Evolutionary conservation across 2,888 invertebrate genomes (phyloP).

Genomic region (Eilema depressum): DNA sequence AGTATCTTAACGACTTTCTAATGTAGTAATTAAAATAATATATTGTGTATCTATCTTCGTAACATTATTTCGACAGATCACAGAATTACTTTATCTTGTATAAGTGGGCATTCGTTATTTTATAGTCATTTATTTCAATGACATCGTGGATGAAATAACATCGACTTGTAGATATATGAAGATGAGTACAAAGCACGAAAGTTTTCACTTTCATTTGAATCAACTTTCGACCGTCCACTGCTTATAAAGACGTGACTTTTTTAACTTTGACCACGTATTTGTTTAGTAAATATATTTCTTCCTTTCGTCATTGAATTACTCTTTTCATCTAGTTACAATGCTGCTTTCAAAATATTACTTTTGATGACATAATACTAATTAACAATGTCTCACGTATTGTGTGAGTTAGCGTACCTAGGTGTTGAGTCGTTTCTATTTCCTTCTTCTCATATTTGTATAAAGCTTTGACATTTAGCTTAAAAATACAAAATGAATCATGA

Average conservation of each 20-base stretch:
- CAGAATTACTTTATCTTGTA: conserved; percentile 35
- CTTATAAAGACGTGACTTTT: conserved; percentile 53
- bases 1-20: conserved; percentile 47
- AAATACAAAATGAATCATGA: not conserved
- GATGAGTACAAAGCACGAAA: conserved; percentile 65
- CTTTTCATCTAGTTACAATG: conserved; percentile 42
- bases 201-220: conserved; percentile 80
- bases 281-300: conserved; percentile 67
- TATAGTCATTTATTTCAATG: conserved; percentile 61
- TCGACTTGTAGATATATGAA: conserved; percentile 51
- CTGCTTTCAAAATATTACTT: conserved; percentile 50
- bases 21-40: conserved; percentile 30
- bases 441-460: not conserved
- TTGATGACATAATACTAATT: conserved; percentile 41
- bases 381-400: conserved; percentile 23
- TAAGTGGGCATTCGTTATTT: conserved; percentile 29
- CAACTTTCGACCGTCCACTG: conserved; percentile 70
- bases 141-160: conserved; percentile 44
- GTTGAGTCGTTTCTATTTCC: not conserved
- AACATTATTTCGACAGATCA: conserved; percentile 32
- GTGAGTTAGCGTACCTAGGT: not conserved
- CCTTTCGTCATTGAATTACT: conserved; percentile 40
- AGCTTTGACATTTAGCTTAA: not conserved
- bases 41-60: conserved; percentile 18
- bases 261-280: conserved; percentile 60